Evolutionary conservation across 2,113 vertebrate species (phyloP).

Genomic region (Craseonycteris thonglongyai): DNA sequence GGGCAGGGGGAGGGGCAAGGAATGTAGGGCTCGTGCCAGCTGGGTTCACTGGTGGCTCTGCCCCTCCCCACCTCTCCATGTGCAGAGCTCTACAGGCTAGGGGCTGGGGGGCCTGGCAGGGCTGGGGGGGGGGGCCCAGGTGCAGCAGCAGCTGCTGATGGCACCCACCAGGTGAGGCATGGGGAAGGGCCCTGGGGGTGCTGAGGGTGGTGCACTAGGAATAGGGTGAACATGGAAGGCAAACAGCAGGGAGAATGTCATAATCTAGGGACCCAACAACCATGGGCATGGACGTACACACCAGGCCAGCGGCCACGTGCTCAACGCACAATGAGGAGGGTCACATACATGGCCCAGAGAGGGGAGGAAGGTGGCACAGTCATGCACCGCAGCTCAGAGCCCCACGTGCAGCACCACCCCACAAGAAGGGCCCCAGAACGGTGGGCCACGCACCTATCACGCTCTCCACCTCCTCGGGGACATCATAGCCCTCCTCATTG

Average conservation of each 20-base stretch:
- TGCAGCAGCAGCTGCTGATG: no score
- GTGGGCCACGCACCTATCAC: constrained; percentile 88
- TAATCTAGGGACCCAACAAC: background rate
- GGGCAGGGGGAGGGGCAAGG: background rate
- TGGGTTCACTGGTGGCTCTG: background rate
- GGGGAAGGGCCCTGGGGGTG: background rate
- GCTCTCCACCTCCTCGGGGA: constrained; percentile 92
- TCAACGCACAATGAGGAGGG: background rate
- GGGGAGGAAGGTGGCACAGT: no score
- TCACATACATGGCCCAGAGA: background rate
- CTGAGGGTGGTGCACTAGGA: background rate
- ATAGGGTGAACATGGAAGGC: background rate
- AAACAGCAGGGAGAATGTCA: background rate
- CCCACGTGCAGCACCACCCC: no score
- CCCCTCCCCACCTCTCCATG: no score
- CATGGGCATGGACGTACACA: no score
- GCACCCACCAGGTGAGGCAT: no score
- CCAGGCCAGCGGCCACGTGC: background rate
- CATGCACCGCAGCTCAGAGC: background rate
- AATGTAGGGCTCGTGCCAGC: background rate
- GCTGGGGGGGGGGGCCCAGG: no score
- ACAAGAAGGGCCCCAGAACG: no score
- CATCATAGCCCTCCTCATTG: constrained; percentile 86
- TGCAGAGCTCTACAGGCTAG: no score
- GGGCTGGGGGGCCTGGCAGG: no score